phyloP scores from a whole-genome alignment of 2,888 invertebrate species.

The Notodonta dromedarius region DNA sequence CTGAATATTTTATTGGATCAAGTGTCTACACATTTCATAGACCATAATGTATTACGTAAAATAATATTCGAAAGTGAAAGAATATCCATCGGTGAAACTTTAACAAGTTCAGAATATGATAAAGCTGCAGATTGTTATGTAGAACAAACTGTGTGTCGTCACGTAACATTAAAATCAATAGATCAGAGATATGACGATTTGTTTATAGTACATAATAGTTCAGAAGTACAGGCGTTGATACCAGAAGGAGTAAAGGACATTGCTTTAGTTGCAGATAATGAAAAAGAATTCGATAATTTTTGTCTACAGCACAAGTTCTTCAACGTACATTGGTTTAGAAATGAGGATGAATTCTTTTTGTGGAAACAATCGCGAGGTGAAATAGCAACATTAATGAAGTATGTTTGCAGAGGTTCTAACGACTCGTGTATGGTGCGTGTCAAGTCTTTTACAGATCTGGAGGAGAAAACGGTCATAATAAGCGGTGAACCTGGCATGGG shows the following conservation, averaged over 20 bases:
- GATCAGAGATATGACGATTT: background rate
- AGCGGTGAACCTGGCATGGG: slow-evolving; percentile 38
- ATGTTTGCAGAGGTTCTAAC: slow-evolving; percentile 11
- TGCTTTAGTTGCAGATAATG: slow-evolving; percentile 20
- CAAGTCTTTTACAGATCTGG: slow-evolving; percentile 16
- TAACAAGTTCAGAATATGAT: slow-evolving; percentile 16
- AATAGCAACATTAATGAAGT: slow-evolving; percentile 16
- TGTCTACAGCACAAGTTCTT: background rate
- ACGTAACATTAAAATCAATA: slow-evolving; percentile 13
- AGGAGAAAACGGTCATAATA: slow-evolving; percentile 30
- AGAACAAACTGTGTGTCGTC: slow-evolving; percentile 21
- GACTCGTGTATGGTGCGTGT: slow-evolving; percentile 6
- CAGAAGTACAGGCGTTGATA: background rate
- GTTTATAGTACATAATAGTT: background rate
- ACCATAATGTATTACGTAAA: slow-evolving; percentile 17
- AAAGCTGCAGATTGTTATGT: slow-evolving; percentile 20
- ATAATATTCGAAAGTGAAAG: slow-evolving; percentile 20
- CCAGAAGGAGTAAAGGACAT: slow-evolving; percentile 13
- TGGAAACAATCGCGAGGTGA: slow-evolving; percentile 25
- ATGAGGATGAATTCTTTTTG: background rate
- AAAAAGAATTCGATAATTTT: slow-evolving; percentile 12
- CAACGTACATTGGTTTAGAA: slow-evolving; percentile 28
- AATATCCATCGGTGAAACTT: slow-evolving; percentile 17
- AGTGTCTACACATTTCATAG: slow-evolving; percentile 16
- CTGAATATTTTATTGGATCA: slow-evolving; percentile 9